Evolutionary conservation across 2,888 invertebrate genomes (phyloP).

Genomic region (Fabriciana adippe): DNA sequence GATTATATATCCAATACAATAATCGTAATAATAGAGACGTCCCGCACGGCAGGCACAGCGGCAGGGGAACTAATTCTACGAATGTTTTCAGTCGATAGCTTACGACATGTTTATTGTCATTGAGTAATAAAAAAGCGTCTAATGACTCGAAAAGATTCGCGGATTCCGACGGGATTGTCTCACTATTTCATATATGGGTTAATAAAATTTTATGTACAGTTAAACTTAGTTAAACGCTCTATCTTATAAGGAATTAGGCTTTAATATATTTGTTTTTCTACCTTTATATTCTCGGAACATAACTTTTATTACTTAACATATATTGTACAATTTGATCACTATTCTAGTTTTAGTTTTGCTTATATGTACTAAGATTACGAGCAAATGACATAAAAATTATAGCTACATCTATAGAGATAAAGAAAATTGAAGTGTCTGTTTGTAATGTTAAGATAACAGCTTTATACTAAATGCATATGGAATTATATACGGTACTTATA

Average conservation of each 20-base stretch:
- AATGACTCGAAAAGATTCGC: conserved; percentile 76
- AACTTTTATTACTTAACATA: conserved; percentile 22
- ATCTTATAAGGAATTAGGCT: conserved; percentile 39
- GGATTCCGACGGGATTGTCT: conserved; percentile 69
- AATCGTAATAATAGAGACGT: conserved; percentile 68
- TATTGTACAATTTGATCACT: no score
- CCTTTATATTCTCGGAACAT: conserved; percentile 18
- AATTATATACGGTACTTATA: no score
- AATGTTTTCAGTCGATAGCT: conserved; percentile 80
- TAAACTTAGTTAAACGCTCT: conserved; percentile 74
- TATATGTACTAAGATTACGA: neutral
- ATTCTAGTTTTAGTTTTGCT: no score
- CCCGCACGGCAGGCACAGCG: conserved; percentile 24
- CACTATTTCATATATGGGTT: conserved; percentile 80
- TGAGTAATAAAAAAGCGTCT: conserved; percentile 78
- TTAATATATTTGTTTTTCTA: conserved; percentile 30
- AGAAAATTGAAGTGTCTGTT: no score
- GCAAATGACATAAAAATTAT: neutral
- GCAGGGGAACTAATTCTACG: conserved; percentile 70
- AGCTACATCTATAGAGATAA: no score
- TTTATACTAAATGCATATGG: no score
- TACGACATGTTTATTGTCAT: conserved; percentile 81
- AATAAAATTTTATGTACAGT: conserved; percentile 81
- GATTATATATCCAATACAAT: conserved; percentile 62
- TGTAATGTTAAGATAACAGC: no score